Conservation (phyloP, 2,113 vertebrate species). For the Canis aureus region DNA sequence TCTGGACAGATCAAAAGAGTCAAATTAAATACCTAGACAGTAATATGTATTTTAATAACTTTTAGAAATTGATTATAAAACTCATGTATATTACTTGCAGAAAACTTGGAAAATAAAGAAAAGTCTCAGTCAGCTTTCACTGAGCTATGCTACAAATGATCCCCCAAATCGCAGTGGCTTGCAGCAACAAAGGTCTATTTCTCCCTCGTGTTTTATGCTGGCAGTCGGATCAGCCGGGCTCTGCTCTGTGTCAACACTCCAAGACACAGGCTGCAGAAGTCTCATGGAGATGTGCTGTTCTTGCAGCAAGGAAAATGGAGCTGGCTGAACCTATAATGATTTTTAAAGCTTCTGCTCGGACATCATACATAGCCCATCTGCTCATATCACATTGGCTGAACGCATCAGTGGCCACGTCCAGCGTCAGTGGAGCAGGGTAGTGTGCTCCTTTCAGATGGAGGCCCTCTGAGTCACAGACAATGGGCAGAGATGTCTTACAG, state of each 20-base stretch:
- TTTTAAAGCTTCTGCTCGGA: neutral
- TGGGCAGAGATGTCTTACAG: neutral
- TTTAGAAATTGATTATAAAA: neutral
- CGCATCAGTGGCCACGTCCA: neutral
- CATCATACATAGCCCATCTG: neutral
- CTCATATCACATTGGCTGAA: neutral
- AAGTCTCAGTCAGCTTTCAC: neutral
- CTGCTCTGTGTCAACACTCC: neutral
- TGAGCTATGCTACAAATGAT: neutral
- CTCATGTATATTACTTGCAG: neutral
- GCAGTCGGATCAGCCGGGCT: neutral
- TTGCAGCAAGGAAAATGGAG: neutral
- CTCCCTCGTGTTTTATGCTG: too few relatives aligned
- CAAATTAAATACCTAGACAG: neutral
- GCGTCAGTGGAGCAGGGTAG: neutral
- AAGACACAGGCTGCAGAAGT: neutral
- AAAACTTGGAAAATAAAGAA: conserved; percentile 2
- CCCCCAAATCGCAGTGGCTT: neutral
- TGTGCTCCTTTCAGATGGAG: neutral
- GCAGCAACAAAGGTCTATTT: neutral
- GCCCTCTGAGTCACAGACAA: neutral
- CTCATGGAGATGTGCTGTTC: neutral
- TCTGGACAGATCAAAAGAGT: neutral
- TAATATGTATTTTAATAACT: neutral
- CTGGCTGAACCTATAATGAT: too few relatives aligned